Conservation (phyloP, 2,888 invertebrate genomes). For the Xestia sexstrigata region DNA sequence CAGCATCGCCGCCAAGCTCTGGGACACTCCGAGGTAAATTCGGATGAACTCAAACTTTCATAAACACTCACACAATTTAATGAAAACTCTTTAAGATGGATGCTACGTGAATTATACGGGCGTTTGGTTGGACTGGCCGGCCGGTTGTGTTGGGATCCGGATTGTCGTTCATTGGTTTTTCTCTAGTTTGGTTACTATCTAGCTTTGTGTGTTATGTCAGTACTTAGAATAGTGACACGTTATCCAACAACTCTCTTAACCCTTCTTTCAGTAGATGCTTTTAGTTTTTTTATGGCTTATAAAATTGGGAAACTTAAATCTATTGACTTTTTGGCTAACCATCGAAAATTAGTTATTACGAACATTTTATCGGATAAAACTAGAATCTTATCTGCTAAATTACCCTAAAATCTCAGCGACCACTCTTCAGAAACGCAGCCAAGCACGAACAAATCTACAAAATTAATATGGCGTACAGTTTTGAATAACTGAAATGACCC, state of each 20-base stretch:
- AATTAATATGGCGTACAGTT: conserved; percentile 65
- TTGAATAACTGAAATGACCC: conserved; percentile 66
- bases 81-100: conserved; percentile 58
- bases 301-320: conserved; percentile 1
- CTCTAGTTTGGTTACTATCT: not conserved
- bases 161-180: conserved; percentile 5
- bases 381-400: not conserved
- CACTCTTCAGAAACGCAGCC: conserved; percentile 5
- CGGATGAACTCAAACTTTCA: conserved; percentile 62
- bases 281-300: conserved; percentile 16
- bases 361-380: not conserved
- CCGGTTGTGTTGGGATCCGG: not conserved
- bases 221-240: conserved; percentile 11
- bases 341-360: not conserved
- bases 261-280: conserved; percentile 15
- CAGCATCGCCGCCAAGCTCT: conserved; percentile 19
- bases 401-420: not conserved
- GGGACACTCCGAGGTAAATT: conserved; percentile 42
- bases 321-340: not conserved
- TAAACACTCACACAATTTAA: conserved; percentile 64
- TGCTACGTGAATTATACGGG: conserved; percentile 15
- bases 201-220: not conserved
- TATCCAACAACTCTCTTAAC: not conserved
- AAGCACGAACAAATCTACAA: conserved; percentile 36
- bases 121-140: not conserved